phyloP scores from a whole-genome alignment of 2,113 vertebrate species.

The Cathartes aura region DNA sequence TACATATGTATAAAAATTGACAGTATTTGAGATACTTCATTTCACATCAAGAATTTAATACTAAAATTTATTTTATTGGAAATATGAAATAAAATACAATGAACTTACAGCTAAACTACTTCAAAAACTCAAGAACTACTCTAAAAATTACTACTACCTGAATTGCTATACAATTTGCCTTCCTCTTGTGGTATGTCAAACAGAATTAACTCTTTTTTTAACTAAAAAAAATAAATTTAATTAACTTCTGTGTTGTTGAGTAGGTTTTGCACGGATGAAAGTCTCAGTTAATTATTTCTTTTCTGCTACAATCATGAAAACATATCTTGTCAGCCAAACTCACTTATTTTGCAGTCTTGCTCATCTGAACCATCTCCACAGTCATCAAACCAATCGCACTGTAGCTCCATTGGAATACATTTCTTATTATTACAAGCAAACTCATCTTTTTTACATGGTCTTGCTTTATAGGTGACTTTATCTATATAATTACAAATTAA shows the following conservation, averaged over 20 bases:
- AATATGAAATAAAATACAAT: neutral
- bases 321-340: constrained; percentile 55
- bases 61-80: neutral
- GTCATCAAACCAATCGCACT: constrained; percentile 93
- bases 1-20: neutral
- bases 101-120: neutral
- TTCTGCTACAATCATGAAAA: neutral
- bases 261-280: neutral
- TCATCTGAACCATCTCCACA: constrained; percentile 97
- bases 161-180: neutral
- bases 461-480: constrained; percentile 79
- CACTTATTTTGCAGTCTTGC: constrained; percentile 90
- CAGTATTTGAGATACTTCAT: neutral
- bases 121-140: neutral
- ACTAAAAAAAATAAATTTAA: neutral
- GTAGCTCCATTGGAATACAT: constrained; percentile 88
- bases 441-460: constrained; percentile 92
- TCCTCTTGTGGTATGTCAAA: neutral
- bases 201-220: neutral
- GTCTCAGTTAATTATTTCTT: neutral
- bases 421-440: constrained; percentile 90
- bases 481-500: constrained; percentile 72
- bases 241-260: neutral
- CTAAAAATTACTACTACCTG: neutral
- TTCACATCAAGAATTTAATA: neutral